A percentile compares a stretch with the other conserved stretches of the same genome.
Evolutionary conservation across 2,888 invertebrate species (phyloP).

Genomic region (Drosophila prolongata): DNA sequence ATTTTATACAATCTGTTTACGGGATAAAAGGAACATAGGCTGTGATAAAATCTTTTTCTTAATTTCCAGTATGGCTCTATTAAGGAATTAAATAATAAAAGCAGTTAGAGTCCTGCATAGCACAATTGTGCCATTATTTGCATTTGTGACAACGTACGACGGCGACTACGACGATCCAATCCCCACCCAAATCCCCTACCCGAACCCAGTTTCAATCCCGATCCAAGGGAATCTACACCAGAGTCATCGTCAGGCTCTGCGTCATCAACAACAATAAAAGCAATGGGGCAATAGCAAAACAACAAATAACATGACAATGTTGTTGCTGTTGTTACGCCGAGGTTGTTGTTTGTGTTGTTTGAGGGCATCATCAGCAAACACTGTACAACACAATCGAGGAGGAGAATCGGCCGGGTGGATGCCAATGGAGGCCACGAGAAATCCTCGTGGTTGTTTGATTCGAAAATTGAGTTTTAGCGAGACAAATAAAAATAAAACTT

Average conservation of each 20-base stretch:
- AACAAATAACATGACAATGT: slow-evolving; percentile 58
- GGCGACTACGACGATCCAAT: slow-evolving; percentile 9
- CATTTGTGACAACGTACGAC: slow-evolving; percentile 79
- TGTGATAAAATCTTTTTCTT: background rate
- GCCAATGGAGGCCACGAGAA: slow-evolving; percentile 43
- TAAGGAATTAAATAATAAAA: slow-evolving; percentile 76
- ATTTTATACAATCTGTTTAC: no score
- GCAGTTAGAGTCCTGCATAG: slow-evolving; percentile 67
- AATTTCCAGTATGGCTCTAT: slow-evolving; percentile 43
- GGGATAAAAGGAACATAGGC: no score
- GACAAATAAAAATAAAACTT: slow-evolving; percentile 77
- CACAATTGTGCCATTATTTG: slow-evolving; percentile 82
- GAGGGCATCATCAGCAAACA: slow-evolving; percentile 64
- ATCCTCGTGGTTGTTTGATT: slow-evolving; percentile 79
- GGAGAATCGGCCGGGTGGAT: no score
- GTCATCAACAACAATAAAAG: slow-evolving; percentile 60
- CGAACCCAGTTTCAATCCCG: slow-evolving; percentile 10
- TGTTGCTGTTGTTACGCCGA: slow-evolving; percentile 24
- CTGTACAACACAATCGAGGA: slow-evolving; percentile 44
- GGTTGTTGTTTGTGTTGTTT: slow-evolving; percentile 27
- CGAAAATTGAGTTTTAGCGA: slow-evolving; percentile 80
- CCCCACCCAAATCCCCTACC: background rate
- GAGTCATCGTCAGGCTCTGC: slow-evolving; percentile 28
- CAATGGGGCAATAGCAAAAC: slow-evolving; percentile 49
- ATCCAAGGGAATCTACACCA: slow-evolving; percentile 15